These are phyloP conservation scores for Shargacucullia verbasci DNA, from an alignment of 2,888 invertebrate species.

Conservation along the genomic window DNA sequence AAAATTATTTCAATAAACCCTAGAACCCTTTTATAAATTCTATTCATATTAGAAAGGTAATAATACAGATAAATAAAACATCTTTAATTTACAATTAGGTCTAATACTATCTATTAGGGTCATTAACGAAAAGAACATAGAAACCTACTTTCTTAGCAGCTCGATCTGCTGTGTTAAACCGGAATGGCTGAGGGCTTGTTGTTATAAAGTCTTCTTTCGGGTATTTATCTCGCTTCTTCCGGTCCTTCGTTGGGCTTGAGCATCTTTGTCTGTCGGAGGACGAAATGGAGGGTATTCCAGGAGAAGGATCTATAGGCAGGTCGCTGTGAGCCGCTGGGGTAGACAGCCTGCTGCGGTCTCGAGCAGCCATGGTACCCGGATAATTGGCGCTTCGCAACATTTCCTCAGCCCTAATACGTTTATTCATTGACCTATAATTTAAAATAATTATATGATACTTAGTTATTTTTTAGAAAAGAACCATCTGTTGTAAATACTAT, in stretches of 20 bases:
- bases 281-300: slow-evolving; percentile 72
- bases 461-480: too few species aligned
- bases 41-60: too few species aligned
- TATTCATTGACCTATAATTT: slow-evolving; percentile 88
- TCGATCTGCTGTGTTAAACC: slow-evolving; percentile 86
- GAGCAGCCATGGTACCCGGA: slow-evolving; percentile 91
- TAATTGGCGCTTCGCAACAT: slow-evolving; percentile 90
- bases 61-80: too few species aligned
- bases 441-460: background rate
- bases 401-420: slow-evolving; percentile 92
- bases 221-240: slow-evolving; percentile 71
- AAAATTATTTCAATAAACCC: background rate
- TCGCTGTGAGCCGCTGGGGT: slow-evolving; percentile 86
- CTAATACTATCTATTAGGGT: too few species aligned
- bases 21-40: too few species aligned
- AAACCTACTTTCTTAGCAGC: slow-evolving; percentile 78
- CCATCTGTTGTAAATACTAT: too few species aligned
- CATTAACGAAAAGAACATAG: too few species aligned
- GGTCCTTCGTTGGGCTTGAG: slow-evolving; percentile 73
- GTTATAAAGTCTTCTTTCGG: slow-evolving; percentile 84
- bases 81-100: too few species aligned
- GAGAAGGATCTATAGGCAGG: slow-evolving; percentile 83
- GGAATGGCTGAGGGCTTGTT: slow-evolving; percentile 86
- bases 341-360: slow-evolving; percentile 87
- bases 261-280: slow-evolving; percentile 75